Conservation (phyloP, 2,113 vertebrate species). For the Leucopsar rothschildi region DNA sequence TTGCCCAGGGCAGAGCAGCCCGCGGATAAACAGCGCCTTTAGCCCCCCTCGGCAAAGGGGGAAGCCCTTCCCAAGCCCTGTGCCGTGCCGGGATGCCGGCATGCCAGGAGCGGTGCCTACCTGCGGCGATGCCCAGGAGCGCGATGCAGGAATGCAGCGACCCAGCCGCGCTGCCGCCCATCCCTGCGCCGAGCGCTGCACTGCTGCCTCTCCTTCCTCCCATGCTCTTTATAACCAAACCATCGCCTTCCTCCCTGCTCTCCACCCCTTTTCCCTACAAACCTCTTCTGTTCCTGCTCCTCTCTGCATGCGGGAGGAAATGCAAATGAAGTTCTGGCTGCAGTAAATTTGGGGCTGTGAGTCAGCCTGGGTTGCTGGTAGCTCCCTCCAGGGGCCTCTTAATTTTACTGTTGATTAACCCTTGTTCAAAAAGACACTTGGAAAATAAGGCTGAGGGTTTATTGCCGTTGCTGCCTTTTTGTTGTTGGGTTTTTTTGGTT, state of each 20-base stretch:
- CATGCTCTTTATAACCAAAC: constrained; percentile 60
- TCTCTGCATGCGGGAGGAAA: constrained; percentile 2
- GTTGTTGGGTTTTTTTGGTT: neutral
- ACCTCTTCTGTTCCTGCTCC: neutral
- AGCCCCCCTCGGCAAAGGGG: neutral
- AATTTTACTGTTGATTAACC: constrained; percentile 39
- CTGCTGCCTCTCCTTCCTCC: constrained; percentile 5
- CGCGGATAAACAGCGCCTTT: neutral
- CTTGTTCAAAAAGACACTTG: constrained; percentile 22
- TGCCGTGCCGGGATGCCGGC: neutral
- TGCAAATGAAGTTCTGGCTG: neutral
- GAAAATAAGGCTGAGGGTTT: neutral
- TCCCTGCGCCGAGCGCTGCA: neutral
- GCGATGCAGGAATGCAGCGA: constrained; percentile 74
- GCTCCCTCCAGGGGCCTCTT: constrained; percentile 11
- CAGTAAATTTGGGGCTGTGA: constrained; percentile 9
- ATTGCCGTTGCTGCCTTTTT: neutral
- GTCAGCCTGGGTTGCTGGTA: neutral
- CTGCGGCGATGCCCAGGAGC: constrained; percentile 75
- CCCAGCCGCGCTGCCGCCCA: neutral
- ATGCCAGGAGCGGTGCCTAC: constrained; percentile 64
- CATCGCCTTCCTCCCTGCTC: constrained; percentile 37
- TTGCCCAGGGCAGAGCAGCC: neutral
- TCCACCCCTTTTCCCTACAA: constrained; percentile 61
- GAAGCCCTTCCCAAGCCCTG: neutral